Evolutionary conservation across 2,113 vertebrate species (phyloP), one percentile per base, ranked within the genome.

Genomic region (Physeter macrocephalus): DNA sequence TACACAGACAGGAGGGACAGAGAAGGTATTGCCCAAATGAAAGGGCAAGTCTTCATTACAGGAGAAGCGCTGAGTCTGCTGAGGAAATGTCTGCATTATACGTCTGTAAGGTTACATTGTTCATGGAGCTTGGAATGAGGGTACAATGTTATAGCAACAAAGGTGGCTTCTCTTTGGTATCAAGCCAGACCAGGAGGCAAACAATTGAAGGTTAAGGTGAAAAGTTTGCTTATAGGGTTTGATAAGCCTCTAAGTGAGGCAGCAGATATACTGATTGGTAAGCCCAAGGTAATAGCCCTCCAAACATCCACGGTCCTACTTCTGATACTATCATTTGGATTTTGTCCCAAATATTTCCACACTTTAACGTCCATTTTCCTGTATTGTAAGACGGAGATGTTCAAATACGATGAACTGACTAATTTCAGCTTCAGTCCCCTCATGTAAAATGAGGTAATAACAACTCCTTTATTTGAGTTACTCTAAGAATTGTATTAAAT

Each of bases 231-330:
- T 52, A 11, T 11, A 61, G 36, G 18, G 3, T 43, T 85, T 8
- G 57, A 85, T 12, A 66, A 57, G 7, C 9, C 6, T 88, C 64
- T 12, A 7, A 49, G 43, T 6, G 46, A 46, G 46, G 25, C 12
- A 54, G 36, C 0, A 25, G 11, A 34, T 49, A 21, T 3, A 34
- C 10, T 13, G 2, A 34, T 15, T 17, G 3, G 27, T n/a, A 23
- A 87, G 8, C 2, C 29, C 14, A 27, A 66, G 64, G n/a, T 3
- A 20, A 4, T 14, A 3, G n/a, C 5, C 14, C 43, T 41, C 17
- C 1, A 31, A 49, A 64, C 20, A 34, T 3, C 11, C n/a, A 15
- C 2, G 20, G 21, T 18, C 21, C 17, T 36, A 62, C n/a, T 64
- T 88, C 49, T 46, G 23, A 67, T 43, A 36, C 15, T 20, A 3